Conservation (phyloP, 2,113 vertebrate genomes). For the Salvator merianae region DNA sequence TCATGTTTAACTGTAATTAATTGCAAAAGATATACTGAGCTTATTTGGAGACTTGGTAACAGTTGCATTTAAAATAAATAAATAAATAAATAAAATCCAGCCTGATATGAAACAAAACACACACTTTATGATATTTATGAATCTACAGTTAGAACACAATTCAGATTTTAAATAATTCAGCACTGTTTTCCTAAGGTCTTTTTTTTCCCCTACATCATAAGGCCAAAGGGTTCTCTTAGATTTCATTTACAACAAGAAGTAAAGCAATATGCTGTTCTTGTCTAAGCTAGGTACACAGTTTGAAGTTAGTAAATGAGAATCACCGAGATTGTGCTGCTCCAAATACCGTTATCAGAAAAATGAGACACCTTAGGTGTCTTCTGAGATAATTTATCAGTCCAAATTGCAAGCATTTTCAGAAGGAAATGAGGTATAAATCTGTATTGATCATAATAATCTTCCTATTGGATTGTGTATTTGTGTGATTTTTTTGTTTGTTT, state of each 20-base stretch:
- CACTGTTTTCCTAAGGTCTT: not conserved
- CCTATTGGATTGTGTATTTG: not conserved
- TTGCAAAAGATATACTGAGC: no score
- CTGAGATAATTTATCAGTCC: slow-evolving; percentile 42
- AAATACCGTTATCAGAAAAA: not conserved
- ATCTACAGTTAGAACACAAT: not conserved
- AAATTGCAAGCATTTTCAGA: slow-evolving; percentile 22
- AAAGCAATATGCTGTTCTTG: not conserved
- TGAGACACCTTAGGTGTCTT: not conserved
- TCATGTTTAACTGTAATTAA: no score
- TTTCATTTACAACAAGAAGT: not conserved
- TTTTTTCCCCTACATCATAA: not conserved
- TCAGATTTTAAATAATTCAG: not conserved
- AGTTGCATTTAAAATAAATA: no score
- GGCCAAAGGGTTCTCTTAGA: not conserved
- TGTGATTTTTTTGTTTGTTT: no score
- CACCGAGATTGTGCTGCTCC: not conserved
- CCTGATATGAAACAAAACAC: not conserved
- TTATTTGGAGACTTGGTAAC: no score
- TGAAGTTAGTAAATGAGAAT: not conserved
- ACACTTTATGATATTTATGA: not conserved
- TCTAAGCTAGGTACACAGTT: not conserved
- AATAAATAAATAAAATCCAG: no score
- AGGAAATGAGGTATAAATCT: slow-evolving; percentile 39
- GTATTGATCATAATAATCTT: slow-evolving; percentile 2